Evolutionary conservation across 2,888 invertebrate genomes (phyloP), one percentile per base, ranked within the genome.

Genomic region (Alentia gelatinosa): DNA sequence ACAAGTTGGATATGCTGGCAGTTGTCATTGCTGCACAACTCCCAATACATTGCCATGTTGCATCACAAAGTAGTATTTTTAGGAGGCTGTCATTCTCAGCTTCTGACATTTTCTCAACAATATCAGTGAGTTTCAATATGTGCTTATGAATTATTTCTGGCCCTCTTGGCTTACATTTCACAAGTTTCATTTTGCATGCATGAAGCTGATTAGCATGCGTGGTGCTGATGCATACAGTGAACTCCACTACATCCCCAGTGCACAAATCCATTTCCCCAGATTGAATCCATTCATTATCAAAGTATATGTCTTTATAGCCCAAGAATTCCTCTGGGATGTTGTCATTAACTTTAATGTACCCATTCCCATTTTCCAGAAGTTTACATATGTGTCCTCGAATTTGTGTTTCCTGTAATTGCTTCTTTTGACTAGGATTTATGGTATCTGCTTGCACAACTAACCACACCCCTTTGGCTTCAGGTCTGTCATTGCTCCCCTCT

Each of bases 31-130:
- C 42, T 33, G 12, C 7, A 26, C 74, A 75, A 15, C 26, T 26
- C 1, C 90, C 68, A 42, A 90, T 74, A 39, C 9, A 23, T 15
- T 37, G 9, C 90, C 90, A 90, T 1, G 39, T 42, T 26, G 90
- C 90, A 42, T 37, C 37, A 47, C 90, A 90, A 42, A 39, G 12
- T 12, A 75, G n/a, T 9, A 89, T n/a, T 15, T n/a, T 39, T 0
- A 68, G 37, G 9, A 63, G 7, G 1, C 74, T 9, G 0, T 30
- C 33, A 15, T 9, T 12, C 3, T 33, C 42, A n/a, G 19, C 19
- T 1, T 90, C 75, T 12, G 9, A 15, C 12, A 30, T 30, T 30
- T 39, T 26, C 3, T 56, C n/a, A 19, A 56, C 5, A 19, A 74
- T 89, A n/a, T 56, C 56, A 12, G 56, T 56, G 3, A 56, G 23